Conservation (phyloP, 2,113 vertebrate species). For the Ammodytes dubius region DNA sequence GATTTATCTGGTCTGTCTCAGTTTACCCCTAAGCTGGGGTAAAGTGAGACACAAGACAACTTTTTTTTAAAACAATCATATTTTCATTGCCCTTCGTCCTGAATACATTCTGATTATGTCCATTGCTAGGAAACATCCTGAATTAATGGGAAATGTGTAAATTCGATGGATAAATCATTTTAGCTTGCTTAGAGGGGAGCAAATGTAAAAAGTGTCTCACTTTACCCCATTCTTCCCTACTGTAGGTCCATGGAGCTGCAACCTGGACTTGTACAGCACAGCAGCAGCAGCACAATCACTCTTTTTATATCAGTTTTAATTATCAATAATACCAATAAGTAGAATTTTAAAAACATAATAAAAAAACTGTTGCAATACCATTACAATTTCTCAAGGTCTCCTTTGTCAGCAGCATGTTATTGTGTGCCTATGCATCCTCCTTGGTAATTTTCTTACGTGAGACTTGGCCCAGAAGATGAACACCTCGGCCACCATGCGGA, state of each 20-base stretch:
- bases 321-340: background rate
- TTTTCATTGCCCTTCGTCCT: no score
- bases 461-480: slow-evolving; percentile 99
- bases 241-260: background rate
- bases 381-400: background rate
- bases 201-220: background rate
- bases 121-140: no score
- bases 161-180: no score
- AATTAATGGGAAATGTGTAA: no score
- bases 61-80: no score
- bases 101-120: no score
- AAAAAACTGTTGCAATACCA: background rate
- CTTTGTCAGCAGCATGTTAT: background rate
- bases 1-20: no score
- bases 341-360: background rate
- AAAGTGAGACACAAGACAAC: no score
- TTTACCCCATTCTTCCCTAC: background rate
- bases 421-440: background rate
- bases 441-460: slow-evolving; percentile 85
- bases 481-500: slow-evolving; percentile 98
- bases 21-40: no score
- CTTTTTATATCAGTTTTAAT: background rate
- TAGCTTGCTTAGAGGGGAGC: no score
- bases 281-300: background rate
- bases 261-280: background rate